phyloP scores from a whole-genome alignment of 2,888 invertebrate species.

The Euphydryas editha region DNA sequence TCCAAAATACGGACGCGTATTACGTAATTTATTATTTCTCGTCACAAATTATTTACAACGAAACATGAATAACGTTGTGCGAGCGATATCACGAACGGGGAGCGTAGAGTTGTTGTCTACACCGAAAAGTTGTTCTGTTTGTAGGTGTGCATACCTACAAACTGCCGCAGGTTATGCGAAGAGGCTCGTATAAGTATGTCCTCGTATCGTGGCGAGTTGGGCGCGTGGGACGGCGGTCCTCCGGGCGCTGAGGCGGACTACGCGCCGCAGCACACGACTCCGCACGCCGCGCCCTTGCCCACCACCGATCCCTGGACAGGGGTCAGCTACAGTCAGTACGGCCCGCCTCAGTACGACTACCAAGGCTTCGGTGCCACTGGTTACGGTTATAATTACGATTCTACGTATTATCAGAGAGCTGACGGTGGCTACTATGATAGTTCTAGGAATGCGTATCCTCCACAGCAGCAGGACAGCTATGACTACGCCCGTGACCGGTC shows the following conservation, averaged over 20 bases:
- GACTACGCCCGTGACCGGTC: slow-evolving; percentile 51
- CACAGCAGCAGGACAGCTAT: slow-evolving; percentile 45
- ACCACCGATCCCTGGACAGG: slow-evolving; percentile 79
- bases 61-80: slow-evolving; percentile 63
- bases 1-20: slow-evolving; percentile 61
- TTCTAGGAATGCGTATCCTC: slow-evolving; percentile 47
- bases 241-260: slow-evolving; percentile 81
- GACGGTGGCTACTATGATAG: slow-evolving; percentile 59
- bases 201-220: slow-evolving; percentile 70
- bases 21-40: slow-evolving; percentile 80
- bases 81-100: slow-evolving; percentile 65
- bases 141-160: slow-evolving; percentile 86
- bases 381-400: slow-evolving; percentile 64
- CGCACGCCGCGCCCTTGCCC: slow-evolving; percentile 63
- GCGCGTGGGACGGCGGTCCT: slow-evolving; percentile 81
- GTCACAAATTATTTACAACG: slow-evolving; percentile 67
- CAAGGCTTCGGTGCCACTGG: slow-evolving; percentile 58
- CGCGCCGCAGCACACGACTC: slow-evolving; percentile 69
- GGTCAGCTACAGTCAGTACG: slow-evolving; percentile 73
- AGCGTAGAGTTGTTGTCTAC: slow-evolving; percentile 81
- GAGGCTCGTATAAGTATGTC: slow-evolving; percentile 75
- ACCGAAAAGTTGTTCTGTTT: slow-evolving; percentile 88
- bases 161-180: slow-evolving; percentile 83
- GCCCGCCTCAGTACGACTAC: slow-evolving; percentile 66
- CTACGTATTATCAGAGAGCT: slow-evolving; percentile 61